A percentile compares a stretch with the other conserved stretches of the same genome.
phyloP scores from a whole-genome alignment of 23 tunicate species.

The Clavelina lepadiformis region DNA sequence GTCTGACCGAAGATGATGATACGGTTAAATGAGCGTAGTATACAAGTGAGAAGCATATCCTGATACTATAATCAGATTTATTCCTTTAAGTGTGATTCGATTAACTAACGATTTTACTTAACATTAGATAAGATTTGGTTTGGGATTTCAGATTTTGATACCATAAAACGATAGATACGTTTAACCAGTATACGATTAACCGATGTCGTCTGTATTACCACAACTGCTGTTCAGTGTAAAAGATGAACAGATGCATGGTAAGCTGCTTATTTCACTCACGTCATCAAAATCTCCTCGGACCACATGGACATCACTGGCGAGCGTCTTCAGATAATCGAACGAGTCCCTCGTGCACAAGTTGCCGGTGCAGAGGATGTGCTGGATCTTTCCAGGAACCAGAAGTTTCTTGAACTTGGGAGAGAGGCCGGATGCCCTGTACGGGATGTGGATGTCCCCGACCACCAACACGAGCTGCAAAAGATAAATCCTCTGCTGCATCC shows the following conservation, averaged over 20 bases:
- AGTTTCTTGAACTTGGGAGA: conserved; percentile 92
- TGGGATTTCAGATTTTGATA: no score
- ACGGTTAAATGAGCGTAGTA: no score
- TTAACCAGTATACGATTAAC: no score
- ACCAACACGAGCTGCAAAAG: conserved; percentile 79
- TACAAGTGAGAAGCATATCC: no score
- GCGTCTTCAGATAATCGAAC: conserved; percentile 80
- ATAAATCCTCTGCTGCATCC: background rate
- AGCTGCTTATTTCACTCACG: conserved; percentile 16
- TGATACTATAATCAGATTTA: no score
- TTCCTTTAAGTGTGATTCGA: no score
- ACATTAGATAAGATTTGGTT: no score
- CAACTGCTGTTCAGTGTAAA: background rate
- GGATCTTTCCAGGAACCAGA: conserved; percentile 96
- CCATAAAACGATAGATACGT: no score
- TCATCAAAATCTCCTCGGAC: conserved; percentile 98
- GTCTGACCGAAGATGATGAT: no score
- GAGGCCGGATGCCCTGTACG: conserved; percentile 83
- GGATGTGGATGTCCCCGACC: conserved; percentile 91
- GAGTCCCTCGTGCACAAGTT: conserved; percentile 84
- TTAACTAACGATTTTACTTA: no score
- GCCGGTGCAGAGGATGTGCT: conserved; percentile 94
- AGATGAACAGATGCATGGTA: background rate
- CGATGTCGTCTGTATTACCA: no score
- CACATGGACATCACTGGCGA: conserved; percentile 99